Percentiles rank a stretch among this genome's conserved stretches.
Evolutionary conservation across 2,113 vertebrate genomes (phyloP).

Genomic region (Euleptes europaea): DNA sequence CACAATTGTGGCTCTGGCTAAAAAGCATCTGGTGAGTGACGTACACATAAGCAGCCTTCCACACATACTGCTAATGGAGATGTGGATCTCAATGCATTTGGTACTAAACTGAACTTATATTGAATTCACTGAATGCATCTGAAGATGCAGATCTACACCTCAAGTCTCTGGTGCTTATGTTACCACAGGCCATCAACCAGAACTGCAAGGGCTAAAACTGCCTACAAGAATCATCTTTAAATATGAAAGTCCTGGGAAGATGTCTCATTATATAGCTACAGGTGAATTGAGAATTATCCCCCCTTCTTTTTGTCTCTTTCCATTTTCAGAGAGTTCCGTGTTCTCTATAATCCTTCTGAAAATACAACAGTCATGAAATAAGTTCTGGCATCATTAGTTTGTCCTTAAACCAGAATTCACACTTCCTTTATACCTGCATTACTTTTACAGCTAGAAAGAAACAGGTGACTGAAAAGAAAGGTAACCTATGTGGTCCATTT

Average conservation of each 20-base stretch:
- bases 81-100: too few species aligned
- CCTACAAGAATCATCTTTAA: background rate
- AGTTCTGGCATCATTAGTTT: background rate
- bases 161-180: background rate
- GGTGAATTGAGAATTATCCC: too few species aligned
- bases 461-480: background rate
- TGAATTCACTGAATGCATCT: too few species aligned
- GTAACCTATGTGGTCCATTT: too few species aligned
- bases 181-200: background rate
- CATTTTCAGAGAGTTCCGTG: background rate
- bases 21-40: too few species aligned
- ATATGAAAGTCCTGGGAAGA: background rate
- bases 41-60: background rate
- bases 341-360: background rate
- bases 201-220: too few species aligned
- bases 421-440: background rate
- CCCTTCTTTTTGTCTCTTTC: background rate
- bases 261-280: background rate
- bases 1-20: too few species aligned
- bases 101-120: too few species aligned
- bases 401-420: background rate
- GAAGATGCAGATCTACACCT: background rate
- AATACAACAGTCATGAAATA: background rate
- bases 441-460: background rate
- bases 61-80: background rate